A percentile compares a stretch with the other conserved stretches of the same genome.
Evolutionary conservation across 2,797 vertebrate species (phyloP).

Genomic region (Gallinago stenura): DNA sequence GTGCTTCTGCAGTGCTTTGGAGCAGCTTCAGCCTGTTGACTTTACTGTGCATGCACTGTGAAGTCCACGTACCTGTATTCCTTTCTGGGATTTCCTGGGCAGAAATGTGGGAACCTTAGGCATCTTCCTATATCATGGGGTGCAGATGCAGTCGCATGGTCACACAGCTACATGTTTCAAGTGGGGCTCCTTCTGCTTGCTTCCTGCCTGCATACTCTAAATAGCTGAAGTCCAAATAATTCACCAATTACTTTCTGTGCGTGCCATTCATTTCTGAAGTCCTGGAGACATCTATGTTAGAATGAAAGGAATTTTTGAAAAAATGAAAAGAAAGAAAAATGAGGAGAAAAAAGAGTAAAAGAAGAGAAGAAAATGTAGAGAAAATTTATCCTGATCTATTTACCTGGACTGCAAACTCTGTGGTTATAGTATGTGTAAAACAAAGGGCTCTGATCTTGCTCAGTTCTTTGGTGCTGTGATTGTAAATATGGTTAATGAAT

Average conservation of each 20-base stretch:
- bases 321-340: background rate
- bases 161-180: background rate
- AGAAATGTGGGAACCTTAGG: background rate
- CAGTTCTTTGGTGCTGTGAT: background rate
- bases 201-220: background rate
- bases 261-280: background rate
- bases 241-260: background rate
- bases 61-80: background rate
- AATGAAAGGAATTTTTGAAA: background rate
- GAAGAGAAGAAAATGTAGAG: background rate
- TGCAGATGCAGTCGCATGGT: background rate
- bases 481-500: background rate
- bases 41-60: fast-evolving
- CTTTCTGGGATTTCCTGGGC: background rate
- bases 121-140: background rate
- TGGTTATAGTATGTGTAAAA: background rate
- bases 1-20: background rate
- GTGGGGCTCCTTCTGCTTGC: background rate
- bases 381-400: background rate
- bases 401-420: background rate
- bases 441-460: background rate
- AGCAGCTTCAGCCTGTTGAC: fast-evolving
- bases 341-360: background rate
- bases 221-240: background rate
- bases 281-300: background rate